Evolutionary conservation across 2,888 invertebrate genomes (phyloP), one percentile per base, ranked within the genome.

Genomic region (Ethmia dodecea): DNA sequence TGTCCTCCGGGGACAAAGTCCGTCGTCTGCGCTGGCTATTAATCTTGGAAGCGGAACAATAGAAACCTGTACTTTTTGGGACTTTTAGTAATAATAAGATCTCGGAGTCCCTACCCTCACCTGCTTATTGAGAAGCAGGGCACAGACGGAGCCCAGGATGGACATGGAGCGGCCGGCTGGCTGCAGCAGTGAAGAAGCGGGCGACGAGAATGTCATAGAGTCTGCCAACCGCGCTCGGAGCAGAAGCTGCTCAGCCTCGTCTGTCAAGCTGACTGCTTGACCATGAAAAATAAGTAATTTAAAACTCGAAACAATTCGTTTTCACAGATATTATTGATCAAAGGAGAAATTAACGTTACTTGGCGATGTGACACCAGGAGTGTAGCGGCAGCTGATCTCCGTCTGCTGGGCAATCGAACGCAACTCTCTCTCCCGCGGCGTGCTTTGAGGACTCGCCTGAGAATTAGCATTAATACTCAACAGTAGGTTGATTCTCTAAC

Each of bases 91-190:
- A n/a, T n/a, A n/a, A n/a, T n/a, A n/a, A n/a, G n/a, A n/a, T n/a
- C n/a, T n/a, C n/a, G n/a, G n/a, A n/a, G n/a, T n/a, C n/a, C n/a
- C n/a, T n/a, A n/a, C 1, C 28, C 13, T 2, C 12, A 76, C 80
- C 72, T 77, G 77, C 53, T 78, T 83, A 38, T 71, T 72, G 13
- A 81, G 74, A 34, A 86, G 56, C 35, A 86, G 49, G 26, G 84
- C 84, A 48, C 83, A 83, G 13, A 84, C 84, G 2, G 84, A 86
- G 35, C 80, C 74, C 11, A 86, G 67, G 32, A 86, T 75, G 25
- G 84, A 84, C 57, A 68, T 66, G 39, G 78, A 74, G 31, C 73
- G 66, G 8, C 60, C 61, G 3, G 63, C 47, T 11, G 74, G 60
- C 47, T 61, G 73, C 60, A 75, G 56, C 45, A 74, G 43, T 8